Conservation (phyloP, 2,113 vertebrate genomes). For the Hippopotamus amphibius region DNA sequence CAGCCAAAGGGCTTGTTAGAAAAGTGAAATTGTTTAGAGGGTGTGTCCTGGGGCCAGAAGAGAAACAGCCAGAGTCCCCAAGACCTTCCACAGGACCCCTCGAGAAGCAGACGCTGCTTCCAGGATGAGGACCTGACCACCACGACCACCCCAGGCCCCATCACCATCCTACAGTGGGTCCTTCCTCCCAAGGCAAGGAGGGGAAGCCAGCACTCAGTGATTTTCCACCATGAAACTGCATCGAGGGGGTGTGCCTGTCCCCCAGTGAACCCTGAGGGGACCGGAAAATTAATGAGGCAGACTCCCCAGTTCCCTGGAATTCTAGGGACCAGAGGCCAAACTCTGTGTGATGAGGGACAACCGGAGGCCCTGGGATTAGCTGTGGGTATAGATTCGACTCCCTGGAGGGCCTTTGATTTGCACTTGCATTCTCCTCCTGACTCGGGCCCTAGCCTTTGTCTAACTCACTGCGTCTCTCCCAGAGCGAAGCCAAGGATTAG, state of each 20-base stretch:
- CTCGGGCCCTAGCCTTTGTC: neutral
- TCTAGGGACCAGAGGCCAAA: neutral
- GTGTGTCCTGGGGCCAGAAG: neutral
- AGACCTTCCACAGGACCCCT: fast-evolving
- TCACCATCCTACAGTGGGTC: fast-evolving
- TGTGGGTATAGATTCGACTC: neutral
- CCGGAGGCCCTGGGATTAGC: neutral
- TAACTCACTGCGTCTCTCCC: neutral
- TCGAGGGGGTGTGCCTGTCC: neutral
- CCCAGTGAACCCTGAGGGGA: neutral
- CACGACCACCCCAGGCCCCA: fast-evolving
- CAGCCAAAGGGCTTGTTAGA: neutral
- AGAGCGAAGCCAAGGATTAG: neutral
- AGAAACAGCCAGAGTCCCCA: neutral
- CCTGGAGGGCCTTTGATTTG: fast-evolving
- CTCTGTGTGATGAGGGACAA: fast-evolving
- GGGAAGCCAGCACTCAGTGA: fast-evolving
- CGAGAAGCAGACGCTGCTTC: fast-evolving
- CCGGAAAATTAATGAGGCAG: neutral
- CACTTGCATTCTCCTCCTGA: neutral
- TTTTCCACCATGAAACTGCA: neutral
- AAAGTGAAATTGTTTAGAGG: fast-evolving
- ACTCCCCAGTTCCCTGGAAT: neutral
- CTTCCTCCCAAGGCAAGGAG: neutral
- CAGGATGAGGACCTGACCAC: fast-evolving